These are phyloP conservation scores for Eurytoma californica DNA, from an alignment of 2,888 invertebrate genomes.

Conservation along the genomic window DNA sequence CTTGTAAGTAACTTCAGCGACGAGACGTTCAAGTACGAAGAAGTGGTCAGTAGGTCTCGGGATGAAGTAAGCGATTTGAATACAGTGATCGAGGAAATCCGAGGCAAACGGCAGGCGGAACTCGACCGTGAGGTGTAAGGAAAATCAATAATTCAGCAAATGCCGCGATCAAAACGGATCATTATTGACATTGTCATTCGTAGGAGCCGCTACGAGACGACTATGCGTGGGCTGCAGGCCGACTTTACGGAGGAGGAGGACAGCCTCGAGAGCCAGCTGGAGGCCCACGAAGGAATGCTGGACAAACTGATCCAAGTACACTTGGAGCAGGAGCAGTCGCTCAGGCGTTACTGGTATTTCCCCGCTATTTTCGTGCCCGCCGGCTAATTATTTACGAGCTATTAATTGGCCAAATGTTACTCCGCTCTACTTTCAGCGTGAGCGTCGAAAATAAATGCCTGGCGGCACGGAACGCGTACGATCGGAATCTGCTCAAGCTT, in stretches of 20 bases:
- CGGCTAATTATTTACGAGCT: neutral
- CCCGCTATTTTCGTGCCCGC: neutral
- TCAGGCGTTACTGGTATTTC: slow-evolving; percentile 36
- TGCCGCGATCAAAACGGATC: neutral
- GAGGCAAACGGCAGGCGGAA: slow-evolving; percentile 17
- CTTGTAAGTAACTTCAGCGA: slow-evolving; percentile 24
- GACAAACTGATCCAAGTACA: slow-evolving; percentile 33
- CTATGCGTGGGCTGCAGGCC: slow-evolving; percentile 21
- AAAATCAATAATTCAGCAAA: slow-evolving; percentile 31
- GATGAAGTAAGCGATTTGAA: slow-evolving; percentile 38
- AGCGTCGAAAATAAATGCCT: slow-evolving; percentile 58
- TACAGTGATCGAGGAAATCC: slow-evolving; percentile 24
- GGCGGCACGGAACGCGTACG: slow-evolving; percentile 61
- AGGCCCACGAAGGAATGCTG: slow-evolving; percentile 38
- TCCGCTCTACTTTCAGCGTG: slow-evolving; percentile 53
- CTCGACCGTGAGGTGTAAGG: slow-evolving; percentile 46
- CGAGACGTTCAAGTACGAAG: slow-evolving; percentile 13
- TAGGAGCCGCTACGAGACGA: slow-evolving; percentile 40
- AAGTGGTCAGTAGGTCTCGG: slow-evolving; percentile 15
- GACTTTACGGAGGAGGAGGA: slow-evolving; percentile 46
- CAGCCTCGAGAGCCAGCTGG: slow-evolving; percentile 41
- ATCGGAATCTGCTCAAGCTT: slow-evolving; percentile 61
- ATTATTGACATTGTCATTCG: slow-evolving; percentile 7
- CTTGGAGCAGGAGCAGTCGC: slow-evolving; percentile 49
- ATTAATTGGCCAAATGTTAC: neutral